Conservation (phyloP, 2,888 invertebrate species). For the Syritta pipiens region DNA sequence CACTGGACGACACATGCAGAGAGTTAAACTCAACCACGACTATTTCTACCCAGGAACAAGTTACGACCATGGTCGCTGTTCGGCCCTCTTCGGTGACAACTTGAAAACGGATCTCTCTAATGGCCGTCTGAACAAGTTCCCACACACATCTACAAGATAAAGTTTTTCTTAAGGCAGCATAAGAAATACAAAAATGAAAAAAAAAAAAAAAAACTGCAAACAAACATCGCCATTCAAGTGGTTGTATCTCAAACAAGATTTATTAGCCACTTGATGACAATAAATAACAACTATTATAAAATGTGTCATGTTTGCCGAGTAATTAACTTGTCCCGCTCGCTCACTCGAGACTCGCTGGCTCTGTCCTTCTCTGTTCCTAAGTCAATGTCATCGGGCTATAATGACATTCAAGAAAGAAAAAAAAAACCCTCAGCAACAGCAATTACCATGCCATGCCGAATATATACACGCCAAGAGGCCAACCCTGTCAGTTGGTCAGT, state of each 20-base stretch:
- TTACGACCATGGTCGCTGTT: no score
- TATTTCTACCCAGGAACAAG: no score
- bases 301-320: slow-evolving; percentile 62
- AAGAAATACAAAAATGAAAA: no score
- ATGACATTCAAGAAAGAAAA: slow-evolving; percentile 48
- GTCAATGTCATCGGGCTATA: slow-evolving; percentile 60
- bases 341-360: neutral
- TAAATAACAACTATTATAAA: slow-evolving; percentile 62
- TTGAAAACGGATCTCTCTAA: no score
- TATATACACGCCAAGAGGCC: neutral
- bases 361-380: slow-evolving; percentile 25
- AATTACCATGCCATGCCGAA: slow-evolving; percentile 31
- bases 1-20: no score
- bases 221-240: neutral
- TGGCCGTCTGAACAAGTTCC: no score
- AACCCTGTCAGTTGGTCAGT: no score
- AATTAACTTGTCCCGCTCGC: slow-evolving; percentile 33
- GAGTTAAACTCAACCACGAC: no score
- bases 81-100: no score
- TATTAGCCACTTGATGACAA: slow-evolving; percentile 57
- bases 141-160: no score
- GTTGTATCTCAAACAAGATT: slow-evolving; percentile 51
- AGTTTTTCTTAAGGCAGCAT: neutral
- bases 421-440: slow-evolving; percentile 19
- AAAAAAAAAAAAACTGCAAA: slow-evolving; percentile 7